Percentiles rank a stretch among this genome's conserved stretches.
Evolutionary conservation across 2,888 invertebrate genomes (phyloP).

Genomic region (Aquatica leii): DNA sequence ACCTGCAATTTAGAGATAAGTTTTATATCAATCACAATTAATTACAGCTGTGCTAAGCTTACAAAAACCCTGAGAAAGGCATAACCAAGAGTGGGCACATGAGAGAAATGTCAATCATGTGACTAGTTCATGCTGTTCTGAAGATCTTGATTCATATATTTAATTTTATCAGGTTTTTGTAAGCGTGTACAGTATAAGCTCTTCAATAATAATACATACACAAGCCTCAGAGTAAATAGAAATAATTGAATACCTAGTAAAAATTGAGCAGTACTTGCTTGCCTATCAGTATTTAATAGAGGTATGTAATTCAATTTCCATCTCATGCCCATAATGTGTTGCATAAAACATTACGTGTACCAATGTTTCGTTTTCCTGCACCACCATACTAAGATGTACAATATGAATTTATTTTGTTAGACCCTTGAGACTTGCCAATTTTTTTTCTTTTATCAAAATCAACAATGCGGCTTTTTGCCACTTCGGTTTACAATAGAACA

Average conservation of each 20-base stretch:
- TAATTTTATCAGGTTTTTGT: no score
- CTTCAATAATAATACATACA: no score
- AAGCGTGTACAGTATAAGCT: no score
- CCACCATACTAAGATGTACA: conserved; percentile 4
- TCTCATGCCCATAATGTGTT: conserved; percentile 16
- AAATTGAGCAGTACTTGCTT: conserved; percentile 6
- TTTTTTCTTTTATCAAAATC: background rate
- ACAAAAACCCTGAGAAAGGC: no score
- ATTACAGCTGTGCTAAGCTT: no score
- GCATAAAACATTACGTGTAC: background rate
- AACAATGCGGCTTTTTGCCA: background rate
- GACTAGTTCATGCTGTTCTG: background rate
- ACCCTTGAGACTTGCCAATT: background rate
- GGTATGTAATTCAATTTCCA: conserved; percentile 1
- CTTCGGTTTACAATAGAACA: background rate
- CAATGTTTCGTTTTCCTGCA: background rate
- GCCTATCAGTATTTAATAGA: background rate
- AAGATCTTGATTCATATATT: background rate
- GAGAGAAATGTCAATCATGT: no score
- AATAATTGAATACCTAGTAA: conserved; percentile 8
- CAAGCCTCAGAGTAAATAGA: no score
- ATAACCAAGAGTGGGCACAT: no score
- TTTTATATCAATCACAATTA: no score
- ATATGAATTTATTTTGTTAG: background rate
- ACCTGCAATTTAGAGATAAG: no score